Evolutionary conservation across 2,888 invertebrate species (phyloP).

Genomic region (Aquatica leii): DNA sequence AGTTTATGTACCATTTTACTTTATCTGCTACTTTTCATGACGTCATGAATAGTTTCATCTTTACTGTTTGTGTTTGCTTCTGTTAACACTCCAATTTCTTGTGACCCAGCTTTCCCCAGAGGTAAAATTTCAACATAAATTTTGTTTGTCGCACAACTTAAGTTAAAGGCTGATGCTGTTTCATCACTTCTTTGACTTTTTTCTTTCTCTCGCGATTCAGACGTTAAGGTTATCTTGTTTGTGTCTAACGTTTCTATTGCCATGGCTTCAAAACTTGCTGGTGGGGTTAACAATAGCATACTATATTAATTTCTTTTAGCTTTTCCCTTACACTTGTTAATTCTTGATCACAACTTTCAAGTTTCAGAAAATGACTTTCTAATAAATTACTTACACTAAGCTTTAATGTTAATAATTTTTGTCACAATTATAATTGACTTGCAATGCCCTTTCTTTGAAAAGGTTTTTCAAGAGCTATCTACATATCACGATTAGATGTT

Average conservation of each 20-base stretch:
- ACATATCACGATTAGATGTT: constrained; percentile 43
- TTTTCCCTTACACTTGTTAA: constrained; percentile 43
- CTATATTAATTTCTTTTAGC: constrained; percentile 39
- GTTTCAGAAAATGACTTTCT: constrained; percentile 40
- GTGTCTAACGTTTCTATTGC: constrained; percentile 41
- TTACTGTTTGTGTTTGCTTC: neutral
- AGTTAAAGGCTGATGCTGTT: too few relatives aligned
- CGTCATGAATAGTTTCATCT: neutral
- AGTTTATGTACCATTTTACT: too few relatives aligned
- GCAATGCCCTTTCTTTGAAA: constrained; percentile 45
- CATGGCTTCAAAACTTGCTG: constrained; percentile 37
- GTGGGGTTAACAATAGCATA: constrained; percentile 43
- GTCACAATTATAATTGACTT: constrained; percentile 42
- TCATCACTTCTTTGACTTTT: neutral
- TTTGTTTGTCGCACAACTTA: neutral
- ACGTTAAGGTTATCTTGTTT: constrained; percentile 34
- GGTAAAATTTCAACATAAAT: neutral
- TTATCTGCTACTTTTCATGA: neutral
- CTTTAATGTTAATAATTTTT: constrained; percentile 43
- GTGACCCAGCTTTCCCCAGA: neutral
- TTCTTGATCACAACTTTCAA: constrained; percentile 42
- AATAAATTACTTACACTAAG: constrained; percentile 30
- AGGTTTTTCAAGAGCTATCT: constrained; percentile 42
- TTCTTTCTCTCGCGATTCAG: constrained; percentile 40
- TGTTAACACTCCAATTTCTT: too few relatives aligned